Evolutionary conservation across 1,140 invertebrate genomes (phyloP), one percentile per base, ranked within the genome.

Genomic region (Nylanderia fulva): DNA sequence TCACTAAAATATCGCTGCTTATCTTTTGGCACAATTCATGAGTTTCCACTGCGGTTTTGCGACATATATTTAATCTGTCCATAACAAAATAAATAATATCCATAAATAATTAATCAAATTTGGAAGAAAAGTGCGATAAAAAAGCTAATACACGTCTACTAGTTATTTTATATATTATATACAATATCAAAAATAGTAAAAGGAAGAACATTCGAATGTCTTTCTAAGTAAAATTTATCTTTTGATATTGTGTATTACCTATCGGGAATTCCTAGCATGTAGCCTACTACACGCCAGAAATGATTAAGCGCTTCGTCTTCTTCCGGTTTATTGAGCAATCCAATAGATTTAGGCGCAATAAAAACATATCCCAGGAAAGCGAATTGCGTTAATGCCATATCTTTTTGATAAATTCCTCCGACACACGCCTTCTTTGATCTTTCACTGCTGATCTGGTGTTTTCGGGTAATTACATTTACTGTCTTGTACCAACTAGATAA

Each of bases 341-440:
- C 96, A 39, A 98, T 93, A 39, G 94, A 92, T 36, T 96, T 91
- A 0, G 97, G 95, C 9, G 95, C 95, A 9, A 97, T 80, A 0
- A 98, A 88, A 0, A 96, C 94, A 42, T 96, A 96, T 0, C 97
- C 98, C 85, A 98, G 95, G 90, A 99, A 98, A 15, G 96, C 97
- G 86, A 97, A 98, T 91, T 97, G 97, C 0, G 98, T 98, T 4
- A 98, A 90, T 0, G 96, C 96, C 96, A 99, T 96, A 86, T 98
- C 98, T 79, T 96, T 96, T 91, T 98, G 98, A 7, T 82, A 86
- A 36, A 94, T 93, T 1, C 94, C 93, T 1, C 96, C 95, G 0
- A 77, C 0, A 0, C 82, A 94, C 24, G 93, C 92, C 0, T 89
- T 45, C 0, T 92, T 91, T 1, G 94, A 92, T 24, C 92, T 91